A percentile compares a stretch with the other conserved stretches of the same genome.
Evolutionary conservation across 2,888 invertebrate genomes (phyloP).

Genomic region (Platycheirus albimanus): DNA sequence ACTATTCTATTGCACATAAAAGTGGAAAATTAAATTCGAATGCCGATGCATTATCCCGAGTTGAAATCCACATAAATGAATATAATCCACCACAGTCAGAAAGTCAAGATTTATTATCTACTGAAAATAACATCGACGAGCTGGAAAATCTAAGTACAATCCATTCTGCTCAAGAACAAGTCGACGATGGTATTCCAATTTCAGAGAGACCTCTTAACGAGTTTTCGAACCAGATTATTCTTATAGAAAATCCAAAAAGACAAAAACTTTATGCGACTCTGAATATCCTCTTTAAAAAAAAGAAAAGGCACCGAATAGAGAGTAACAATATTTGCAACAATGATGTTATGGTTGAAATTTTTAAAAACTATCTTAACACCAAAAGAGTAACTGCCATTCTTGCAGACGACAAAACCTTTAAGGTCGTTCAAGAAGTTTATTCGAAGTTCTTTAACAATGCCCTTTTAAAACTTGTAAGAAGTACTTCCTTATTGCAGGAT

Average conservation of each 20-base stretch:
- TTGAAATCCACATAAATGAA: constrained; percentile 32
- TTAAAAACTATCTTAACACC: constrained; percentile 2
- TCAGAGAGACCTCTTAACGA: constrained; percentile 46
- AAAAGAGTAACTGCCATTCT: constrained; percentile 48
- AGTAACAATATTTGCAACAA: constrained; percentile 15
- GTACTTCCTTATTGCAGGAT: constrained; percentile 24
- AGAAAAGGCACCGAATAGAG: constrained; percentile 23
- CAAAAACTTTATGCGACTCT: background rate
- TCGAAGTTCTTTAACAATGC: constrained; percentile 50
- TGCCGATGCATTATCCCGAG: constrained; percentile 55
- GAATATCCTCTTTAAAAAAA: constrained; percentile 21
- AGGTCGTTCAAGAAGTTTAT: constrained; percentile 42
- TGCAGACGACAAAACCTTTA: constrained; percentile 48
- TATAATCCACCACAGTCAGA: constrained; percentile 1
- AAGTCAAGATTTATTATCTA: background rate
- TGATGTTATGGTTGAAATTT: constrained; percentile 13
- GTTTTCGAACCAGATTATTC: constrained; percentile 22
- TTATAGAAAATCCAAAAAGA: constrained; percentile 13
- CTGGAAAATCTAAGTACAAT: constrained; percentile 7
- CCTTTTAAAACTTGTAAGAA: constrained; percentile 37
- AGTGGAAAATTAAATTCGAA: constrained; percentile 44
- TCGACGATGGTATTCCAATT: constrained; percentile 47
- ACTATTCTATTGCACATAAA: constrained; percentile 21
- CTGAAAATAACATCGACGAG: constrained; percentile 22
- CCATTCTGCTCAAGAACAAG: constrained; percentile 27